Evolutionary conservation across 1,140 invertebrate species (phyloP).

Genomic region (Daktulosphaira vitifoliae): DNA sequence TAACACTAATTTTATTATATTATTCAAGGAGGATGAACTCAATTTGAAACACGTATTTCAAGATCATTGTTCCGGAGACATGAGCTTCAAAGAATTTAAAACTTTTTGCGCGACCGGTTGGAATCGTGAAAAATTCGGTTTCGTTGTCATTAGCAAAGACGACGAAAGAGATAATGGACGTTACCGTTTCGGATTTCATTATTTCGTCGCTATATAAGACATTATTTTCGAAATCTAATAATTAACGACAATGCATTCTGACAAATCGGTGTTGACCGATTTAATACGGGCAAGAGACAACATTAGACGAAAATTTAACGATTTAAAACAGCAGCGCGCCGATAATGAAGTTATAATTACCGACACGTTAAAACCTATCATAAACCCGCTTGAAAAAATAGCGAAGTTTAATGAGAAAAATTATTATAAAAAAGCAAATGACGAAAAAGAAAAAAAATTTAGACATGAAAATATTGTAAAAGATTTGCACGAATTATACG

Average conservation of each 20-base stretch:
- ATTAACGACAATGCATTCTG: background rate
- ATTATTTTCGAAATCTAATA: background rate
- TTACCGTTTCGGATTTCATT: constrained; percentile 11
- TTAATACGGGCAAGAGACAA: background rate
- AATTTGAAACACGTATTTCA: constrained; percentile 44
- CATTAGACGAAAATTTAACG: background rate
- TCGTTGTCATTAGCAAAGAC: constrained; percentile 38
- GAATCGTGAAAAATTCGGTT: constrained; percentile 32
- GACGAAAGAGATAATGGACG: constrained; percentile 26
- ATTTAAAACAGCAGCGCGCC: background rate
- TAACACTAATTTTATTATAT: constrained; percentile 42
- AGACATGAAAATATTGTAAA: too few species aligned
- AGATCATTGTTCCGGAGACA: constrained; percentile 42
- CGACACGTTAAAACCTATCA: background rate
- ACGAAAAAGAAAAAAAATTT: background rate
- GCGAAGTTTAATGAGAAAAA: background rate
- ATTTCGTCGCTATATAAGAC: background rate
- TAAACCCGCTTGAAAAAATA: background rate
- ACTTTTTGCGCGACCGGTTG: constrained; percentile 38
- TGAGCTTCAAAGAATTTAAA: constrained; percentile 39
- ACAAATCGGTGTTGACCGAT: background rate
- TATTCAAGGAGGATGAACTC: constrained; percentile 43
- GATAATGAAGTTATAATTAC: background rate
- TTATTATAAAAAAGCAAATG: background rate
- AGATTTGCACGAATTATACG: too few species aligned